phyloP scores from a whole-genome alignment of 2,888 invertebrate species.

The Adineta ricciae region DNA sequence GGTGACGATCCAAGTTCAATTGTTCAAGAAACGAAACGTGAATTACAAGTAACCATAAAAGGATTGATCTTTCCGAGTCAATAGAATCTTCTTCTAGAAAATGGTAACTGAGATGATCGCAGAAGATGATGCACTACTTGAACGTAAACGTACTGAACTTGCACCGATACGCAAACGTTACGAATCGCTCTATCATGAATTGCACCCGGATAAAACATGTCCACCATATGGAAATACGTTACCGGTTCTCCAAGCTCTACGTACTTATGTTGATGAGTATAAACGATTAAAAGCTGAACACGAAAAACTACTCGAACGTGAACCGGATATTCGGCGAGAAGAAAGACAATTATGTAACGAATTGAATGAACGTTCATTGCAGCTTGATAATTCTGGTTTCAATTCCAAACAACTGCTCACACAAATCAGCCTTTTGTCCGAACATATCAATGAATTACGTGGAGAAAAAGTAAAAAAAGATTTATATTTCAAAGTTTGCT shows the following conservation, averaged over 20 bases:
- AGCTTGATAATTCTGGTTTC: not conserved
- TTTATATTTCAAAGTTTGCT: not conserved
- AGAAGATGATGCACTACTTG: not conserved
- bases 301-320: not conserved
- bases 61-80: too few species aligned
- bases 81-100: not conserved
- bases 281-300: not conserved
- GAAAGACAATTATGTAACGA: slow-evolving; percentile 19
- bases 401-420: not conserved
- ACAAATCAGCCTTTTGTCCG: not conserved
- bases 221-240: not conserved
- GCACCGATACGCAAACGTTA: not conserved
- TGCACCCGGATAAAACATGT: slow-evolving; percentile 20
- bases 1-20: not conserved
- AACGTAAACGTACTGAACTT: not conserved
- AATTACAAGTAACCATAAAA: not conserved
- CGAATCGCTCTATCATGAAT: not conserved
- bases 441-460: slow-evolving; percentile 5
- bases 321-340: slow-evolving; percentile 7
- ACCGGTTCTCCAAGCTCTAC: not conserved
- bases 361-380: slow-evolving; percentile 11
- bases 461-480: not conserved
- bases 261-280: slow-evolving; percentile 1
- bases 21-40: not conserved
- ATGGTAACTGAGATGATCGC: slow-evolving; percentile 5